Evolutionary conservation across 2,888 invertebrate species (phyloP), one percentile per base, ranked within the genome.

Genomic region (Hydraecia micacea): DNA sequence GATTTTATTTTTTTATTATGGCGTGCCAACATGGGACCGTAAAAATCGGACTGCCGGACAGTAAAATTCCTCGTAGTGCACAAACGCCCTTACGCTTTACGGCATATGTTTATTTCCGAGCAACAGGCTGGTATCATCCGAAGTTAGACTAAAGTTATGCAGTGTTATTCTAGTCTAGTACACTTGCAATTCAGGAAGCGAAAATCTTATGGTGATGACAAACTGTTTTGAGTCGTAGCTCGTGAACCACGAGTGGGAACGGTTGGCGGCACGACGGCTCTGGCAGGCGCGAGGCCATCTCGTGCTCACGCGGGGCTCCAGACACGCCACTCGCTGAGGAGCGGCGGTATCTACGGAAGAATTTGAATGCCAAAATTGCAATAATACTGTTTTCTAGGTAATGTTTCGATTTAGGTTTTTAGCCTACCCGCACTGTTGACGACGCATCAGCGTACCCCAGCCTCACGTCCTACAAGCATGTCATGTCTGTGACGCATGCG

Each of bases 241-340:
- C 96, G 90, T 95, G 94, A 0, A 97, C 95, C 9, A 92, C 93
- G 62, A 96, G 91, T 0, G 96, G 96, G 91, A 96, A 96, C 79
- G 96, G 96, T 49, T 91, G 94, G 66, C 96, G 95, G 89, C 96
- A 97, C 2, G 92, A 90, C 52, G 92, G 90, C 4, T 92, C 86
- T 6, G 90, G 77, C 25, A 81, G 83, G 25, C 84, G 88, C 21
- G 88, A 7, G 18, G 84, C 73, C 5, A 80, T 18, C 46, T 66
- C 65, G 7, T 46, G 42, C 42, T 28, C 49, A 4, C 84, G 70
- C 15, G 80, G 58, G 83, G 52, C 77, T 18, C 39, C 86, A 6
- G 86, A 7, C 49, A 39, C 79, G 25, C 65, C 73, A 70, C 92
- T 93, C 9, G 90, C 88, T 0, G 95, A 94, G 8, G 92, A 90